Evolutionary conservation across 2,888 invertebrate genomes (phyloP).

Genomic region (Drosophila hawaiiensis): DNA sequence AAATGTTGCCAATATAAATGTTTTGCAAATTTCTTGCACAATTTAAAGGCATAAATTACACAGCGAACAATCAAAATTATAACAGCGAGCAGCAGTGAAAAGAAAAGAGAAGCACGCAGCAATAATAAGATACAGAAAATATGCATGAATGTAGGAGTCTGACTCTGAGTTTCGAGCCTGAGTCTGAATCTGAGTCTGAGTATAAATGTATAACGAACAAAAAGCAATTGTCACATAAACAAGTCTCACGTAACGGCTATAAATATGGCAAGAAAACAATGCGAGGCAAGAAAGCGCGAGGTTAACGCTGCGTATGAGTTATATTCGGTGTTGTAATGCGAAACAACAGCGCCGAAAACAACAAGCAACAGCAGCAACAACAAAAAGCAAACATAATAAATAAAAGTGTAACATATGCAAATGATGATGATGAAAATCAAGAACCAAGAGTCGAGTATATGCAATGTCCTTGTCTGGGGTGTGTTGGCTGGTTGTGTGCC

Average conservation of each 20-base stretch:
- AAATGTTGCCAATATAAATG: slow-evolving; percentile 58
- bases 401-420: slow-evolving; percentile 80
- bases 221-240: slow-evolving; percentile 80
- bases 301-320: slow-evolving; percentile 78
- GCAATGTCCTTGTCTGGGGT: slow-evolving; percentile 42
- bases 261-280: slow-evolving; percentile 61
- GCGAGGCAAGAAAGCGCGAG: slow-evolving; percentile 54
- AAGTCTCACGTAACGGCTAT: slow-evolving; percentile 80
- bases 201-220: slow-evolving; percentile 54
- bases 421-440: slow-evolving; percentile 67
- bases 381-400: slow-evolving; percentile 63
- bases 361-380: slow-evolving; percentile 6
- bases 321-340: slow-evolving; percentile 75
- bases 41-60: slow-evolving; percentile 72
- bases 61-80: slow-evolving; percentile 60
- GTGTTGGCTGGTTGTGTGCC: background rate
- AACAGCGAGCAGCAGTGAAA: slow-evolving; percentile 29
- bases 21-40: slow-evolving; percentile 74
- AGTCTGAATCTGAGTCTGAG: background rate
- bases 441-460: slow-evolving; percentile 3
- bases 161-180: background rate
- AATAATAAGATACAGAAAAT: slow-evolving; percentile 55
- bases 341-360: slow-evolving; percentile 26
- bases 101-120: slow-evolving; percentile 10
- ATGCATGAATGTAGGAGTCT: slow-evolving; percentile 18